A percentile compares a stretch with the other conserved stretches of the same genome.
Evolutionary conservation across 2,797 vertebrate species (phyloP).

Genomic region (Micrastur ruficollis): DNA sequence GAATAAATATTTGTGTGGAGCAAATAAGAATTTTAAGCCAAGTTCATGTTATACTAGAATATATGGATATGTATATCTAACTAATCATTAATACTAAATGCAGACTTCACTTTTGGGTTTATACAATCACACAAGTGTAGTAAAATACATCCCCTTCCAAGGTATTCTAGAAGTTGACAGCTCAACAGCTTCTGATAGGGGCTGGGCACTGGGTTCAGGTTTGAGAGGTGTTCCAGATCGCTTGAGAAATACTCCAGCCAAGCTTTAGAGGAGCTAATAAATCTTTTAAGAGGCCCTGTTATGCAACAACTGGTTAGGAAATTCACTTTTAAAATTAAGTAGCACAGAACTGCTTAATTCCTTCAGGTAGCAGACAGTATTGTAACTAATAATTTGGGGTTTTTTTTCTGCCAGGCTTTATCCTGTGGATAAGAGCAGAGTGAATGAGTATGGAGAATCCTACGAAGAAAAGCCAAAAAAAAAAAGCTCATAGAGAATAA

Average conservation of each 20-base stretch:
- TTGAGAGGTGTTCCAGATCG: not conserved
- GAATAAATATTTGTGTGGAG: not conserved
- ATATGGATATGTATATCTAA: not conserved
- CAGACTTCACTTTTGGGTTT: not conserved
- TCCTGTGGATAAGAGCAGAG: constrained; percentile 86
- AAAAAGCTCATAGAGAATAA: constrained; percentile 82
- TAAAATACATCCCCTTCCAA: not conserved
- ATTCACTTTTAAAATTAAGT: not conserved
- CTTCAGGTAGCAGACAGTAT: not conserved
- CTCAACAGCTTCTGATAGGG: not conserved
- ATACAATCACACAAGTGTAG: not conserved
- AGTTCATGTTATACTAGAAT: not conserved
- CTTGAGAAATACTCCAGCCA: not conserved
- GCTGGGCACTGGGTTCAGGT: not conserved
- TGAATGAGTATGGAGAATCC: constrained; percentile 85
- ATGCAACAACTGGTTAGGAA: not conserved
- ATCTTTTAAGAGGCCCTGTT: not conserved
- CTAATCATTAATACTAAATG: not conserved
- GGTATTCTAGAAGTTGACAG: not conserved
- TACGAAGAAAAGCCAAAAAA: constrained; percentile 84
- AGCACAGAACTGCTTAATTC: not conserved
- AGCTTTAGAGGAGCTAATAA: not conserved
- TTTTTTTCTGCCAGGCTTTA: constrained; percentile 79
- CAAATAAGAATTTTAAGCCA: not conserved
- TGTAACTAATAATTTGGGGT: not conserved